A percentile compares a stretch with the other conserved stretches of the same genome.
These are phyloP conservation scores for Opisthograptis luteolata DNA, from an alignment of 2,888 invertebrate species.

Conservation along the genomic window DNA sequence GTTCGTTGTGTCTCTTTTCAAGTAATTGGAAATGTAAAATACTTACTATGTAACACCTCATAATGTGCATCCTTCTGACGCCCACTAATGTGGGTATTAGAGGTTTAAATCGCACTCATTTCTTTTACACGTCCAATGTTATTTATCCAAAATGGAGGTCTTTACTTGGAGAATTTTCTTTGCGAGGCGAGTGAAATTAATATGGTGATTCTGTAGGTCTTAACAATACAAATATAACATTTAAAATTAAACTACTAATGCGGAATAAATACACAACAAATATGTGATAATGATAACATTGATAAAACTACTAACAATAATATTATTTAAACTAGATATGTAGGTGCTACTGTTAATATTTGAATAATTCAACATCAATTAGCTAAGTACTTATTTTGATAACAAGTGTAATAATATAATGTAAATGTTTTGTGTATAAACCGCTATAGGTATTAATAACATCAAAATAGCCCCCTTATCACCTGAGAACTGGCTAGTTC, in stretches of 20 bases:
- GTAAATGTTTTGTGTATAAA: slow-evolving; percentile 8
- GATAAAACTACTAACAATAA: slow-evolving; percentile 16
- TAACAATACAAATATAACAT: background rate
- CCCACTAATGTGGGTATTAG: too few species aligned
- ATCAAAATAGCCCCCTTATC: background rate
- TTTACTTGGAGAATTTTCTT: too few species aligned
- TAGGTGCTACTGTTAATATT: slow-evolving; percentile 12
- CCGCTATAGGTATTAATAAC: too few species aligned
- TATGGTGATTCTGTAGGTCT: background rate
- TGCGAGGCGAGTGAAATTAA: background rate
- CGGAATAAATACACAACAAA: slow-evolving; percentile 8
- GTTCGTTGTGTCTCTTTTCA: too few species aligned
- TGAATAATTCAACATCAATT: slow-evolving; percentile 22
- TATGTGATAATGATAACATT: slow-evolving; percentile 15
- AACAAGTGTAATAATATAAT: slow-evolving; percentile 8
- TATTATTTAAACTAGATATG: slow-evolving; percentile 22
- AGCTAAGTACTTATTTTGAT: slow-evolving; percentile 10
- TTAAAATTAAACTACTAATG: slow-evolving; percentile 3
- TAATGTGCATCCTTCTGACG: too few species aligned
- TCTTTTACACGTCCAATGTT: too few species aligned
- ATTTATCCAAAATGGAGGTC: too few species aligned
- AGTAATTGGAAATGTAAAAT: too few species aligned
- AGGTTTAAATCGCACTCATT: too few species aligned
- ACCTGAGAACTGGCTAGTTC: too few species aligned
- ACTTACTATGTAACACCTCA: too few species aligned